A percentile compares a stretch with the other conserved stretches of the same genome.
Evolutionary conservation across 2,113 vertebrate genomes (phyloP).

Genomic region (Tachycineta bicolor): DNA sequence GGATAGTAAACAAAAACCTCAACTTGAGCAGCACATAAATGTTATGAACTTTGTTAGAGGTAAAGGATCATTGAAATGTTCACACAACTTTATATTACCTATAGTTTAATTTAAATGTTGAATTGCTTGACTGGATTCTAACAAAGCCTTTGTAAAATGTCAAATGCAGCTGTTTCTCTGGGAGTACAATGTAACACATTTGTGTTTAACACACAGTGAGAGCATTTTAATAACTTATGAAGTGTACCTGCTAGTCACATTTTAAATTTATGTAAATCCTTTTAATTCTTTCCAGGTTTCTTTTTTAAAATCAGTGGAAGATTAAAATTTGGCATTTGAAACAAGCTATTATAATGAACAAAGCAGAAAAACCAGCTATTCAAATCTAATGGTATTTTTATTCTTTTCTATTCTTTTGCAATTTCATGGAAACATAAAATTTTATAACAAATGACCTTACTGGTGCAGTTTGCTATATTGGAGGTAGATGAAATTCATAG

Average conservation of each 20-base stretch:
- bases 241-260: not conserved
- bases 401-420: not conserved
- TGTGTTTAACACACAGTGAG: not conserved
- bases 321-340: not conserved
- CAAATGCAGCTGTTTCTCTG: not conserved
- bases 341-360: not conserved
- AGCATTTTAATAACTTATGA: not conserved
- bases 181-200: not conserved
- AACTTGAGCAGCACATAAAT: not conserved
- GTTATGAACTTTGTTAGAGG: not conserved
- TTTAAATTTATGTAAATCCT: not conserved
- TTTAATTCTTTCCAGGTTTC: not conserved
- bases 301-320: not conserved
- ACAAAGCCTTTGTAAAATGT: conserved; percentile 7
- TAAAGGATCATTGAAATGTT: not conserved
- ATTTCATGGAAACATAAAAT: not conserved
- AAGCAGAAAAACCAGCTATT: not conserved
- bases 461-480: not conserved
- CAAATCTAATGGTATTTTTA: not conserved
- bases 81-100: not conserved
- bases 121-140: not conserved
- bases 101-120: not conserved
- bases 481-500: not conserved
- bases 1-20: not conserved
- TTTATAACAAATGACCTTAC: not conserved